A percentile compares a stretch with the other conserved stretches of the same genome.
phyloP scores from a whole-genome alignment of 2,797 vertebrate species.

The Cirrhinus molitorella region DNA sequence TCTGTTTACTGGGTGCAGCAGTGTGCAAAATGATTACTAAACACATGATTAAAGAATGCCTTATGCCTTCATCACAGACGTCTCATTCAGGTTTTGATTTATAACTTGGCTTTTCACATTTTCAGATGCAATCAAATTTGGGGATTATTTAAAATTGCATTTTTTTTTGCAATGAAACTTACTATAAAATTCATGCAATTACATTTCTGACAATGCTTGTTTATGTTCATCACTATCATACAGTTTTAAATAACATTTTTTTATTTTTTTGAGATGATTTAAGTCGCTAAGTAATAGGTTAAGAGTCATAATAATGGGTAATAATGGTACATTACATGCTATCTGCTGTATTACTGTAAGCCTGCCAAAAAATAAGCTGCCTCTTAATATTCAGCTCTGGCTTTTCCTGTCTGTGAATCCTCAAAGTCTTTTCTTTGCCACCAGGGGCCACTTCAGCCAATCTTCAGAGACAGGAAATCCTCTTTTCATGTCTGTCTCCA shows the following conservation, averaged over 20 bases:
- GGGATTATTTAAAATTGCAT: no score
- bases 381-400: slow-evolving; percentile 17
- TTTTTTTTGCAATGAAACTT: neutral
- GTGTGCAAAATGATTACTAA: neutral
- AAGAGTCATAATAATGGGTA: neutral
- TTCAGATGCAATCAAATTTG: no score
- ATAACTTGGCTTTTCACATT: no score
- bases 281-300: neutral
- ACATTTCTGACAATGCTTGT: neutral
- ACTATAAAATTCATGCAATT: neutral
- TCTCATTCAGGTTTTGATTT: neutral
- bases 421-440: slow-evolving; percentile 1
- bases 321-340: neutral
- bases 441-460: neutral
- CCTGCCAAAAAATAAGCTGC: neutral
- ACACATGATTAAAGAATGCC: slow-evolving; percentile 8
- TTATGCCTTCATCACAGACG: neutral
- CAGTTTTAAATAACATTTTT: neutral
- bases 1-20: neutral
- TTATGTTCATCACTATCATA: neutral
- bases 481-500: slow-evolving; percentile 5
- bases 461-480: neutral
- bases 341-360: neutral
- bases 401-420: neutral
- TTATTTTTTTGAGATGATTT: neutral